A percentile compares a stretch with the other conserved stretches of the same genome.
phyloP scores from a whole-genome alignment of 2,113 vertebrate species.

The Urocynchramus pylzowi region DNA sequence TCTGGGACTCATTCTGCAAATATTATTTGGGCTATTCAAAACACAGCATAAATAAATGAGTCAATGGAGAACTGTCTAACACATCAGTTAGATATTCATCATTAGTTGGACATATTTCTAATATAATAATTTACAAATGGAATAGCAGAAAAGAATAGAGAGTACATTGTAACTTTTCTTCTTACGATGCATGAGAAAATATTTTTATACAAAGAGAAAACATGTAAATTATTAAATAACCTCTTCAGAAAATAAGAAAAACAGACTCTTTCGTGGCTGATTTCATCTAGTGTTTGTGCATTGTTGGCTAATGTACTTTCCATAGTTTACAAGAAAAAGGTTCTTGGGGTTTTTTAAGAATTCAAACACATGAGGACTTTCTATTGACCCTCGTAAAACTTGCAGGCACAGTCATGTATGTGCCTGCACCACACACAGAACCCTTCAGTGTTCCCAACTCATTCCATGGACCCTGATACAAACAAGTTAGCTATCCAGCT shows the following conservation, averaged over 20 bases:
- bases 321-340: background rate
- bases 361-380: background rate
- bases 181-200: background rate
- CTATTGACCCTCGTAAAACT: background rate
- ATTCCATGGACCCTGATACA: background rate
- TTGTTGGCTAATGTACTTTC: background rate
- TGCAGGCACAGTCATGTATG: background rate
- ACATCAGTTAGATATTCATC: too few species aligned
- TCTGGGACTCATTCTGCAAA: background rate
- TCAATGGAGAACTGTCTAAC: background rate
- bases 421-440: background rate
- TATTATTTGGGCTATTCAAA: background rate
- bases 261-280: background rate
- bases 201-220: background rate
- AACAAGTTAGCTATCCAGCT: background rate
- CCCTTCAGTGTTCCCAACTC: fast-evolving
- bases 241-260: background rate
- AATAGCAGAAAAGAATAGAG: background rate
- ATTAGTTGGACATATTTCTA: background rate
- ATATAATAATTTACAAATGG: background rate
- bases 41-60: background rate
- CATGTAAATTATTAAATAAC: background rate
- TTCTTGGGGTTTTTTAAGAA: background rate
- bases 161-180: background rate
- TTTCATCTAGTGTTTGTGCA: background rate